Percentiles rank a stretch among this genome's conserved stretches.
Conservation (phyloP, 92 coral and sea anemone species). For the Desmophyllum pertusum region DNA sequence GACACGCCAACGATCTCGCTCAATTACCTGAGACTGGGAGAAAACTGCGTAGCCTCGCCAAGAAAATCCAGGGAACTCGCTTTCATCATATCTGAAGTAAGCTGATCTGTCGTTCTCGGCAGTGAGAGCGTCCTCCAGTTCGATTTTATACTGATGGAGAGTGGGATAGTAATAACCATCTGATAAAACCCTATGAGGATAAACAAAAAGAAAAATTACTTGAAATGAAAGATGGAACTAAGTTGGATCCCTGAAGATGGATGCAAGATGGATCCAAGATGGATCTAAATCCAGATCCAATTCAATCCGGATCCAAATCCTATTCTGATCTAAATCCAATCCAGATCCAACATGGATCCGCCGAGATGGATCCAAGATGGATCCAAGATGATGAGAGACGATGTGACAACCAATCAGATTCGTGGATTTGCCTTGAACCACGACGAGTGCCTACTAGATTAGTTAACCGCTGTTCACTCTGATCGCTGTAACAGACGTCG, state of each 20-base stretch:
- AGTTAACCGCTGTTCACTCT: no score
- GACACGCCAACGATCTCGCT: background rate
- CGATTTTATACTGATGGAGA: constrained; percentile 88
- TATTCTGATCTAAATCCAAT: background rate
- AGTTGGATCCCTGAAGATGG: background rate
- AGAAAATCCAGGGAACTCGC: constrained; percentile 82
- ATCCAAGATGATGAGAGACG: no score
- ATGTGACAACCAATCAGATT: no score
- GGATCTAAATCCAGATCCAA: no score
- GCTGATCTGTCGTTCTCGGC: constrained; percentile 49
- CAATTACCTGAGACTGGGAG: constrained; percentile 62
- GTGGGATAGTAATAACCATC: constrained; percentile 65
- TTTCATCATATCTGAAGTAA: constrained; percentile 50
- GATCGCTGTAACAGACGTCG: no score
- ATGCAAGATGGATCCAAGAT: no score
- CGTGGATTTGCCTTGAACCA: no score
- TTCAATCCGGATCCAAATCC: background rate
- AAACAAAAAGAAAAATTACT: background rate
- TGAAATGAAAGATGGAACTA: background rate
- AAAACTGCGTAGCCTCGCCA: constrained; percentile 86
- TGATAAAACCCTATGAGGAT: constrained; percentile 64
- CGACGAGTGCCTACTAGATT: no score
- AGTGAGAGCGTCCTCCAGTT: constrained; percentile 79
- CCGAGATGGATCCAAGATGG: no score
- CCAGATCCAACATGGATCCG: background rate